Conservation (phyloP, 2,113 vertebrate genomes). For the Lucifuga dentata region DNA sequence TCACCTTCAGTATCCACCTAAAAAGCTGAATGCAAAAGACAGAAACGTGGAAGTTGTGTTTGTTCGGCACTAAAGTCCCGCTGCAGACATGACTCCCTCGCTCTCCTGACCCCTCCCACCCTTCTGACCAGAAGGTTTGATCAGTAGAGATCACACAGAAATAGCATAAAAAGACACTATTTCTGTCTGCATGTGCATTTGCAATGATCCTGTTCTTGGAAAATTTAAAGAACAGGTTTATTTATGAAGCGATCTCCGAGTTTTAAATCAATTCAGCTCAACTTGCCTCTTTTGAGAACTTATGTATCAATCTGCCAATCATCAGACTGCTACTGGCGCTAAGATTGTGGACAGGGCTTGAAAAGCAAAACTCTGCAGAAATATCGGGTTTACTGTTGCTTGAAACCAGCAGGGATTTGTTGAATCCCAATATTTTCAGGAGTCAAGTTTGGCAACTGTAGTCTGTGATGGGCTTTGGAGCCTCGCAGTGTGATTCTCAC, state of each 20-base stretch:
- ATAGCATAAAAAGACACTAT: neutral
- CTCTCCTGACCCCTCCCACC: conserved; percentile 14
- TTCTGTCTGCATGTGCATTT: conserved; percentile 3
- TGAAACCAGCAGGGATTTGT: conserved; percentile 44
- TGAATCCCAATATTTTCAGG: conserved; percentile 56
- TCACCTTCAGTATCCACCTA: too few species aligned
- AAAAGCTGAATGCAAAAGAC: too few species aligned
- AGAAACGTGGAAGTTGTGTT: too few species aligned
- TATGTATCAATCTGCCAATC: conserved; percentile 20
- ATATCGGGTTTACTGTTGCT: conserved; percentile 15
- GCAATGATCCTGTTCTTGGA: neutral
- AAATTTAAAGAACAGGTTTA: too few species aligned
- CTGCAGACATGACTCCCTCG: conserved; percentile 33
- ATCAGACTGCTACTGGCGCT: conserved; percentile 3
- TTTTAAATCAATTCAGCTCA: neutral
- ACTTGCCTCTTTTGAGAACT: neutral
- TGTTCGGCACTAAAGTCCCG: conserved; percentile 32
- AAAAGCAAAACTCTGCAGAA: conserved; percentile 17
- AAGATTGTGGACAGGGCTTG: conserved; percentile 11
- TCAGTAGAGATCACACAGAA: too few species aligned
- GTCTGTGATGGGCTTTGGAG: conserved; percentile 40
- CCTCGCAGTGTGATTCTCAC: conserved; percentile 29
- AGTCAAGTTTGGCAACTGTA: conserved; percentile 48
- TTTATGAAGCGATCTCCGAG: too few species aligned
- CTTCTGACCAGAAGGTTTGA: conserved; percentile 1